Conservation (phyloP, 2,888 invertebrate species). For the Halictus quadricinctus region DNA sequence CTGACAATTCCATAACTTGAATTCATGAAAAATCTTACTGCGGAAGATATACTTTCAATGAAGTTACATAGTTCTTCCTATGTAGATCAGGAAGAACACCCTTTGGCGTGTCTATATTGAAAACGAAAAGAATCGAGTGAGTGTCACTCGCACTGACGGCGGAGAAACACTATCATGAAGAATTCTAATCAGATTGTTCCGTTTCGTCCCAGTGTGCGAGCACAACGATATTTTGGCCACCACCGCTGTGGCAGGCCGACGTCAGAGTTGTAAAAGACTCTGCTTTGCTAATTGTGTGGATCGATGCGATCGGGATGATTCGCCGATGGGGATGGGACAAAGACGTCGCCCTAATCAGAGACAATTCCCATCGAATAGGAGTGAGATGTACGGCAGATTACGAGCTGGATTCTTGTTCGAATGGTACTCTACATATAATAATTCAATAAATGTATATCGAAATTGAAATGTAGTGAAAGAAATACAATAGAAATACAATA, state of each 20-base stretch:
- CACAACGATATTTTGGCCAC: not conserved
- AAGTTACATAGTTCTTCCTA: not conserved
- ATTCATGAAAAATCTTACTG: not conserved
- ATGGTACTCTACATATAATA: not conserved
- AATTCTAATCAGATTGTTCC: no score
- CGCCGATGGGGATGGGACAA: not conserved
- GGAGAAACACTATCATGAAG: no score
- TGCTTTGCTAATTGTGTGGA: not conserved
- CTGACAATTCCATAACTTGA: no score
- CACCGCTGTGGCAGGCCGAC: not conserved
- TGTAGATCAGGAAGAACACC: not conserved
- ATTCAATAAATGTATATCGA: no score
- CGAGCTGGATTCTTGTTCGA: not conserved
- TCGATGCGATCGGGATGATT: not conserved
- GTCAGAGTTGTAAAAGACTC: slow-evolving; percentile 1
- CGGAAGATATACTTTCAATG: not conserved
- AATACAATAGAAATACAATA: no score
- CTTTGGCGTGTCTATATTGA: no score
- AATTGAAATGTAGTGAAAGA: no score
- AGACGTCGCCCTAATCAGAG: not conserved
- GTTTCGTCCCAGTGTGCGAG: not conserved
- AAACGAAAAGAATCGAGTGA: no score
- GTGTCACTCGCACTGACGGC: no score
- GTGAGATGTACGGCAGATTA: not conserved
- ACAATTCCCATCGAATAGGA: not conserved